Base-by-base conservation (phyloP, 2,888 invertebrate species). In the Dryadula phaetusa region DNA sequence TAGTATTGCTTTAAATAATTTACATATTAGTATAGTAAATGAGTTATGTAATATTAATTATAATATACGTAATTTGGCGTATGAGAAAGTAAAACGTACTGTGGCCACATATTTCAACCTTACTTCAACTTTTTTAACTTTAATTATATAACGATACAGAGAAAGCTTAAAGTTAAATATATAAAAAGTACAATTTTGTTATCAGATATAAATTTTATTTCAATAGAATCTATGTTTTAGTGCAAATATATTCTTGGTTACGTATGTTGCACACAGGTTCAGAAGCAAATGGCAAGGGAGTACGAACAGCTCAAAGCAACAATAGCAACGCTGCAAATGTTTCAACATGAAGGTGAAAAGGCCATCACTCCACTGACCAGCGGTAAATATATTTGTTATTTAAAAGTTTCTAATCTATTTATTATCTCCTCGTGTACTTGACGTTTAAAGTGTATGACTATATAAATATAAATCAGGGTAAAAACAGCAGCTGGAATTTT, bases 241-340 rank as follows among this genome's bases (percentile, higher is more conserved):
- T 32, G 32, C 8, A 32, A 32, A 25, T 52, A n/a, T 4, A 16
- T 28, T n/a, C 8, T 16, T n/a, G n/a, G n/a, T 20, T 25, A 60
- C 20, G 16, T 18, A 40, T 66, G 12, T 64, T 20, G 34, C 10
- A 12, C 10, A 0, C 84, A 98, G 97, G 95, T 98, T 22, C 97
- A 98, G 82, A 96, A 97, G 79, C 97, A 97, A 86, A 96, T 99
- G 81, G 96, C 95, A 49, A 94, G 95, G 66, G 99, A 99, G 85
- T 98, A 97, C 85, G 97, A 98, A 79, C 96, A 97, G 86, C 95
- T 99, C 54, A 98, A 98, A 87, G 95, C 96, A 71, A 95, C 97
- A 18, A 95, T 95, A 76, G 95, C 94, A 49, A 96, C 96, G 1
- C 86, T 98, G 71, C 95, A 96, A 79, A 94, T 96, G 78, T 96